Evolutionary conservation across 2,797 vertebrate genomes (phyloP), one percentile per base, ranked within the genome.

Genomic region (Lepus townsendii): DNA sequence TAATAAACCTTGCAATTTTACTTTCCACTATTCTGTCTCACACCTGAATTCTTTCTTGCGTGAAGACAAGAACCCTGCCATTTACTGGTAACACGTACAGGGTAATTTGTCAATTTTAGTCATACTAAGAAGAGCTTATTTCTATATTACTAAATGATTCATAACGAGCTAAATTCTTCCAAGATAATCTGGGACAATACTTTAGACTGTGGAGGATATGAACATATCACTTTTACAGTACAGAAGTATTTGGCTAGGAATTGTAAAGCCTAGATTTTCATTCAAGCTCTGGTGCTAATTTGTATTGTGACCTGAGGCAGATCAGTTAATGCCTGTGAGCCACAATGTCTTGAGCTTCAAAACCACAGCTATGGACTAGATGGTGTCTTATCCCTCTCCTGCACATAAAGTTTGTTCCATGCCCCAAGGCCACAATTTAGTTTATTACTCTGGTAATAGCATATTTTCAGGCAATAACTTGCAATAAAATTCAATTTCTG

Each of bases 401-500:
- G 66, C 86, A 30, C 65, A 65, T 65, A 80, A 84, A 95, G 20
- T 93, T 97, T 93, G 11, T 35, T 83, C n/a, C 32, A 3, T 87
- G 42, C 9, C 65, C 75, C 42, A 47, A 86, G 72, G 57, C 76
- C 9, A 30, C 50, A 47, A 30, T 72, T 94, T 84, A 94, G 73
- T 76, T 92, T 79, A 78, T 78, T 90, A 90, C 60, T 79, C 38
- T 89, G 69, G 65, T 32, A 83, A 77, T 94, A 88, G 93, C 54
- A 78, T 65, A 65, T 26, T 95, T 90, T 87, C 32, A 90, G 60
- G 47, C 47, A 84, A 52, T 75, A 85, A 90, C 38, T 83, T 90
- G 26, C 47, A 93, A 83, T 91, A 88, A 87, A 79, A 73, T 89
- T 95, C 24, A 75, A 65, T 88, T 93, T 94, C 91, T 86, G 85